Evolutionary conservation across 2,113 vertebrate genomes (phyloP).

Genomic region (Forbesichthys agassizii): DNA sequence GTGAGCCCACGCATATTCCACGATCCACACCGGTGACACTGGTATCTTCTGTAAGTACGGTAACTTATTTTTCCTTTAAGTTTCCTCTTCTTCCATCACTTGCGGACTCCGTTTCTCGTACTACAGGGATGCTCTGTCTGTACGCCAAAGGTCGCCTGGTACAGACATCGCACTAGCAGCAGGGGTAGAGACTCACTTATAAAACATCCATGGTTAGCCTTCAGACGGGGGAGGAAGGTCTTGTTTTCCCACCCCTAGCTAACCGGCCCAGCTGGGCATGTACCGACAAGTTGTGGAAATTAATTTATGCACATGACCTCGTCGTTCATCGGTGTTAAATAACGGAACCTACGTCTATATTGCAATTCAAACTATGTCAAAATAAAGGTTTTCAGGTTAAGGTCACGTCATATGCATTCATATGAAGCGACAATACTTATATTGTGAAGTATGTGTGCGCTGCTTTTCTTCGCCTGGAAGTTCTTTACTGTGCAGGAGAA

Average conservation of each 20-base stretch:
- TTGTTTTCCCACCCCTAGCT: background rate
- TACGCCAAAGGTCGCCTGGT: too few relatives aligned
- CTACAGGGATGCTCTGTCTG: too few relatives aligned
- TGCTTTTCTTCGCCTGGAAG: slow-evolving; percentile 25
- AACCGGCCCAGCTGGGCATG: slow-evolving; percentile 28
- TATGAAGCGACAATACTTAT: slow-evolving; percentile 13
- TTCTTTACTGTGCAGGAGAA: background rate
- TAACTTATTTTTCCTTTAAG: background rate
- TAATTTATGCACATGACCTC: background rate
- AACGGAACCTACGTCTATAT: slow-evolving; percentile 27
- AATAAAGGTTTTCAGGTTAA: slow-evolving; percentile 32
- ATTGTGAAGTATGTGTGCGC: slow-evolving; percentile 34
- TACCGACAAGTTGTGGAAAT: slow-evolving; percentile 24
- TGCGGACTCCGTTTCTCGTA: background rate
- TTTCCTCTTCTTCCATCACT: background rate
- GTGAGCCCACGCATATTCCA: slow-evolving; percentile 70
- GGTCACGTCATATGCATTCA: background rate
- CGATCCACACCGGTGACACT: slow-evolving; percentile 63
- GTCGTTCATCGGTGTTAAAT: background rate
- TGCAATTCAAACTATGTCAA: background rate
- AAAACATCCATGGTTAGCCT: too few relatives aligned
- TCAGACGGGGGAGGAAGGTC: background rate
- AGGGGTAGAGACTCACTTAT: too few relatives aligned
- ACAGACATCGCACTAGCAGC: too few relatives aligned
- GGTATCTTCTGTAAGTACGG: slow-evolving; percentile 2